A percentile compares a stretch with the other conserved stretches of the same genome.
These are phyloP conservation scores for Esox masquinongy DNA, from an alignment of 2,797 vertebrate genomes.

Conservation along the genomic window DNA sequence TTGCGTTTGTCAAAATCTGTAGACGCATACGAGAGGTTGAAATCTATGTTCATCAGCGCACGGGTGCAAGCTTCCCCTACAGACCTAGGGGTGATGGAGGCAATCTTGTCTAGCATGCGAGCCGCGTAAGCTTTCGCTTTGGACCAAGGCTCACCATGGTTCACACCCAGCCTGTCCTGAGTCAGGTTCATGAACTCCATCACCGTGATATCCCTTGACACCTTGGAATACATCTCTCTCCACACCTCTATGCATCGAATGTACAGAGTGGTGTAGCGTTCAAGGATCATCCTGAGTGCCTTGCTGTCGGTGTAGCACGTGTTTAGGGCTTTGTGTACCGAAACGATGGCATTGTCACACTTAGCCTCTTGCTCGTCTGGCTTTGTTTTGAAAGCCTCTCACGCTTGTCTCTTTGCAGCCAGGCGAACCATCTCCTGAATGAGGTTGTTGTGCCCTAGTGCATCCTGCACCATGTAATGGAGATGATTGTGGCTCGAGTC, in stretches of 20 bases:
- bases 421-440: conserved; percentile 28
- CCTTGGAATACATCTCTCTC: conserved; percentile 25
- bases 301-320: conserved; percentile 20
- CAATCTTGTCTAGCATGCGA: conserved; percentile 17
- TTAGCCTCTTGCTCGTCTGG: no score
- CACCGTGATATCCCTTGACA: conserved; percentile 1
- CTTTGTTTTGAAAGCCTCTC: background rate
- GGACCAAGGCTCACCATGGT: conserved; percentile 28
- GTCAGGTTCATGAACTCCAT: conserved; percentile 25
- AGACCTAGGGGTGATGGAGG: background rate
- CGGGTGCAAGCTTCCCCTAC: background rate
- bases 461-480: conserved; percentile 30
- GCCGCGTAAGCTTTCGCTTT: conserved; percentile 23
- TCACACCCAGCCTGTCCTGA: conserved; percentile 16
- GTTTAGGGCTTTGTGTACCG: conserved; percentile 8
- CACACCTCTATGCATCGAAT: conserved; percentile 29
- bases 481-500: conserved; percentile 14
- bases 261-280: conserved; percentile 22
- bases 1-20: conserved; percentile 6
- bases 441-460: conserved; percentile 20
- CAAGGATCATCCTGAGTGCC: conserved; percentile 13
- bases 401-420: background rate
- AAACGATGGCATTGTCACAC: background rate
- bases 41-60: background rate
- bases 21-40: background rate